These are phyloP conservation scores for Montipora sp. DNA, from an alignment of 64 coral and sea anemone species.

Conservation along the genomic window DNA sequence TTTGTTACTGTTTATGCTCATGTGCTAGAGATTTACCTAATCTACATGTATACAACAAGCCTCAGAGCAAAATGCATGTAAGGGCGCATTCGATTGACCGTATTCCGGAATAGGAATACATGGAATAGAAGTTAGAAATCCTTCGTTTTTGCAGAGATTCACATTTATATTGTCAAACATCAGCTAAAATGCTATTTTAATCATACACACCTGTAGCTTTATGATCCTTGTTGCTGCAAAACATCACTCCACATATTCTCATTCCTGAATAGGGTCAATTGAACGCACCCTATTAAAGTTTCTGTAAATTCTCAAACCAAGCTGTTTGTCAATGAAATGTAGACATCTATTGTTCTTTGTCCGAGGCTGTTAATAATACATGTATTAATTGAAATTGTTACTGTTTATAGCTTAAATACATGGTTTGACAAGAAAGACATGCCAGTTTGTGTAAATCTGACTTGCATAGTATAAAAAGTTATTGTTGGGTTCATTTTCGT, in stretches of 20 bases:
- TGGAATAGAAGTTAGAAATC: too few relatives aligned
- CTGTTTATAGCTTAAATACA: neutral
- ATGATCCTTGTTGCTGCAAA: too few relatives aligned
- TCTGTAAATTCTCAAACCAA: slow-evolving; percentile 25
- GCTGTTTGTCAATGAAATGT: slow-evolving; percentile 11
- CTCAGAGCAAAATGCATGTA: slow-evolving; percentile 8
- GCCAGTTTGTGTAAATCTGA: slow-evolving; percentile 19
- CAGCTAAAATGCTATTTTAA: too few relatives aligned
- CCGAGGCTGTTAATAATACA: neutral
- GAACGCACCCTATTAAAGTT: neutral
- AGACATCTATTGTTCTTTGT: slow-evolving; percentile 5
- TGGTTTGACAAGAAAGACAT: slow-evolving; percentile 1
- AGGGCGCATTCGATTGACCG: neutral
- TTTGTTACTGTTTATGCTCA: too few relatives aligned
- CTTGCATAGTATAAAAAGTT: slow-evolving; percentile 14
- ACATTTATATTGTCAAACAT: too few relatives aligned
- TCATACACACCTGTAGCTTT: too few relatives aligned
- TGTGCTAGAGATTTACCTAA: too few relatives aligned
- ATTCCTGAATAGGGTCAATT: too few relatives aligned
- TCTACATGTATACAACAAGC: neutral
- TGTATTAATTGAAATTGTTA: neutral
- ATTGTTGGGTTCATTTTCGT: slow-evolving; percentile 26
- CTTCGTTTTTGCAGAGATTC: too few relatives aligned
- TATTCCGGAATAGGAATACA: too few relatives aligned
- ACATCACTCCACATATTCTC: too few relatives aligned